These are phyloP conservation scores for Todiramphus saurophagus DNA, from an alignment of 2,113 vertebrate species.

Conservation along the genomic window DNA sequence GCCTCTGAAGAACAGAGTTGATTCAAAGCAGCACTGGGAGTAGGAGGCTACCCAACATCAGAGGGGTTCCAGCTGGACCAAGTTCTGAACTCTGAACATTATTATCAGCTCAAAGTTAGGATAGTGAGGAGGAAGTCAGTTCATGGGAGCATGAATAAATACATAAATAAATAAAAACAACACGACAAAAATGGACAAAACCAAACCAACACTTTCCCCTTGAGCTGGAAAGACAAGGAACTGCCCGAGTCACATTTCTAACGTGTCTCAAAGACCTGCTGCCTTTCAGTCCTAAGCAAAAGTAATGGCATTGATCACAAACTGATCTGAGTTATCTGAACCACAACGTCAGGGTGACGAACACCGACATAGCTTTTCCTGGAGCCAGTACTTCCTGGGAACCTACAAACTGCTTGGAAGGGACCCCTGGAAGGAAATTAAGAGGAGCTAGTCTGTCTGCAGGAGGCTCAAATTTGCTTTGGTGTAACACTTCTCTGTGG, in stretches of 20 bases:
- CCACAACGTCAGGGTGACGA: rapidly evolving
- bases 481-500: too few relatives aligned
- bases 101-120: background rate
- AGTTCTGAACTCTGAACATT: background rate
- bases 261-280: background rate
- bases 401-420: background rate
- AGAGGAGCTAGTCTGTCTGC: background rate
- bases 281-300: background rate
- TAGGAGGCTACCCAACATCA: background rate
- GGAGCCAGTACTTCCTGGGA: rapidly evolving
- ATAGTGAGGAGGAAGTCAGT: background rate
- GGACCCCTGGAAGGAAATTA: background rate
- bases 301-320: background rate
- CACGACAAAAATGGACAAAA: background rate
- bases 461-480: background rate
- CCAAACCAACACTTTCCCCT: background rate
- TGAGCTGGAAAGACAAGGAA: background rate
- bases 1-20: background rate
- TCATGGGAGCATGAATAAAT: background rate
- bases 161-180: background rate
- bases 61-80: background rate
- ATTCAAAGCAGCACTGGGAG: background rate
- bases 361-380: background rate
- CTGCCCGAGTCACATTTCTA: background rate
- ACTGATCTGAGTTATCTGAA: background rate